Percentiles rank a stretch among this genome's conserved stretches.
Conservation (phyloP, 2,797 vertebrate species). For the Pelochelys cantorii region DNA sequence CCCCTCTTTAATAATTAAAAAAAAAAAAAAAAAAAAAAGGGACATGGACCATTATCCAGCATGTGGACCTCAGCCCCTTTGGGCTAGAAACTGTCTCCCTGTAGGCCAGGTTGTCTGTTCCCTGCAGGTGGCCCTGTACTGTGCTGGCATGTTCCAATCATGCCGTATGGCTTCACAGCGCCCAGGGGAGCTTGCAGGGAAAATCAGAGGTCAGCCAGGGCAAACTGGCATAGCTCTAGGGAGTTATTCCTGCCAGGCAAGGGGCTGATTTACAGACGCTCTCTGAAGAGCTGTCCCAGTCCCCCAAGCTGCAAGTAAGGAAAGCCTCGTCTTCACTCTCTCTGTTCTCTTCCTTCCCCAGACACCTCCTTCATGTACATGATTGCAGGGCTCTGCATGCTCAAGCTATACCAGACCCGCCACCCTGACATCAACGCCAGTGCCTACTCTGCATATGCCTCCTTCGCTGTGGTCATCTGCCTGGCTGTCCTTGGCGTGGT, state of each 20-base stretch:
- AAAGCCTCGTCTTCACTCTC: background rate
- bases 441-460: constrained; percentile 84
- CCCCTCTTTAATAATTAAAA: background rate
- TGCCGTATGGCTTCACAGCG: background rate
- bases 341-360: constrained; percentile 51
- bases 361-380: constrained; percentile 89
- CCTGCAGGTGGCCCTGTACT: background rate
- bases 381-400: constrained; percentile 86
- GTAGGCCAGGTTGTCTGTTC: background rate
- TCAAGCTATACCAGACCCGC: constrained; percentile 87
- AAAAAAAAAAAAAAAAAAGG: no score
- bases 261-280: background rate
- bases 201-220: background rate
- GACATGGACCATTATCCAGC: background rate
- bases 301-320: background rate
- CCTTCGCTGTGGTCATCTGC: constrained; percentile 83
- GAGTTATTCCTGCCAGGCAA: background rate
- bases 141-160: background rate
- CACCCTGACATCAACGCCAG: constrained; percentile 87
- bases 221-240: accelerated
- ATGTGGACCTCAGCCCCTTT: background rate
- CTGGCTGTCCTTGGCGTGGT: constrained; percentile 87
- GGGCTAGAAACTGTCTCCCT: background rate
- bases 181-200: background rate
- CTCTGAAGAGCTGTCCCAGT: background rate